A percentile compares a stretch with the other conserved stretches of the same genome.
Evolutionary conservation across 2,888 invertebrate genomes (phyloP).

Genomic region (Scelioninae gen. 2): DNA sequence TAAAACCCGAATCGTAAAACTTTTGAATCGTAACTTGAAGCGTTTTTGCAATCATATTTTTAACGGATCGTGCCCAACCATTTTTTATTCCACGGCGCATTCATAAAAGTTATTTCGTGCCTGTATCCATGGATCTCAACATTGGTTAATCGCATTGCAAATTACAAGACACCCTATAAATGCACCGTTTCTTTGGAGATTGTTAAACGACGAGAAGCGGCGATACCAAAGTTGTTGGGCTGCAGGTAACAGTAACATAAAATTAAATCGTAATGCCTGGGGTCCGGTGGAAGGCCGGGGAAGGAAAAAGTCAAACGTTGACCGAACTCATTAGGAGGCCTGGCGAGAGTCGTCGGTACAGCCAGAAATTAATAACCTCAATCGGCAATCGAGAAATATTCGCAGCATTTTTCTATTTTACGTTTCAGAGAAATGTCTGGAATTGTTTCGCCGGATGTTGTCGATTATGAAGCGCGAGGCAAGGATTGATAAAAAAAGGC

Average conservation of each 20-base stretch:
- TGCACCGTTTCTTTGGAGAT: constrained; percentile 56
- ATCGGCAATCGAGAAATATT: constrained; percentile 49
- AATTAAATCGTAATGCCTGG: constrained; percentile 60
- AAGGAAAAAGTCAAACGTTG: constrained; percentile 47
- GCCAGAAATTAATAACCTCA: constrained; percentile 66
- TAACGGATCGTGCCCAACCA: constrained; percentile 17
- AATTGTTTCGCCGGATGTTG: constrained; percentile 48
- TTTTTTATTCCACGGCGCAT: constrained; percentile 26
- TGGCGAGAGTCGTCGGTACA: constrained; percentile 60
- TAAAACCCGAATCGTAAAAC: too few relatives aligned
- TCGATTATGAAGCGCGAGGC: constrained; percentile 43
- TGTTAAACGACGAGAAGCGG: constrained; percentile 57
- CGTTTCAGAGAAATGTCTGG: constrained; percentile 26
- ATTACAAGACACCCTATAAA: constrained; percentile 59
- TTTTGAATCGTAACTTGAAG: constrained; percentile 37
- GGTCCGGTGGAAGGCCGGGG: constrained; percentile 33
- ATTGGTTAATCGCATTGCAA: constrained; percentile 54
- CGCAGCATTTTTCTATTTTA: constrained; percentile 42
- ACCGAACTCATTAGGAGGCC: constrained; percentile 60
- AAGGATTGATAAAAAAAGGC: too few relatives aligned
- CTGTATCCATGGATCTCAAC: constrained; percentile 43
- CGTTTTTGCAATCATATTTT: constrained; percentile 25
- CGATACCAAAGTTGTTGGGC: constrained; percentile 54
- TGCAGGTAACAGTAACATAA: constrained; percentile 62
- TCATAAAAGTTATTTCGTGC: constrained; percentile 35